Evolutionary conservation across 2,797 vertebrate species (phyloP), one percentile per base, ranked within the genome.

Genomic region (Erethizon dorsatum): DNA sequence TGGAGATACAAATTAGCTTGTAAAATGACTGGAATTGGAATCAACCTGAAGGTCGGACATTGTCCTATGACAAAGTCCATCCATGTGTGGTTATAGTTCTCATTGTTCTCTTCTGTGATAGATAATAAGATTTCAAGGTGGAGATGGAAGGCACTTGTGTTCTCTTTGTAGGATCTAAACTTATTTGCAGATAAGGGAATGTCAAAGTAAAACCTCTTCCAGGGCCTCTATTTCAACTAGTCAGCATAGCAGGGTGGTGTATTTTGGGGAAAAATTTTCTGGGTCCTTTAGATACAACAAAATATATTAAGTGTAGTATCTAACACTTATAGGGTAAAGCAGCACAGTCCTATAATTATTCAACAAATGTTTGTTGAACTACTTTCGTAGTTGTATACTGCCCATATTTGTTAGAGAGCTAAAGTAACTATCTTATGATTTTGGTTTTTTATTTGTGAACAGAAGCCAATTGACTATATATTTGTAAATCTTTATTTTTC

Each of bases 401-500:
- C 5, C 28, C 20, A 17, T 94, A 37, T 94, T 86, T 95, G 67
- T 71, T 87, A 93, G 50, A 67, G n/a, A 91, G 31, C 41, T 94
- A 78, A 79, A 88, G 67, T 83, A 67, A 71, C 56, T 24, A 57
- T 96, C 84, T 83, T 88, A 59, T 67, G 41, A 37, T 91, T 95
- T 87, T 69, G 20, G 14, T 17, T 94, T 89, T 88, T 33, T 17
- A 91, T 93, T 95, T 82, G n/a, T 45, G 85, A 88, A 73, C 67
- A 45, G 13, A 88, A 85, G 26, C 41, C 73, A 85, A 6, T 93
- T 94, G 78, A 41, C 31, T 63, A 5, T 83, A 4, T 88, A 78
- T 90, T 82, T 83, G 28, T 86, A 91, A 91, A 77, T 91, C 41
- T 33, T 91, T 90, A 65, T 61, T 92, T 92, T 61, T 41, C n/a